Percentiles rank a stretch among this genome's conserved stretches.
phyloP scores from a whole-genome alignment of 2,888 invertebrate genomes.

The Melinaea menophilus region DNA sequence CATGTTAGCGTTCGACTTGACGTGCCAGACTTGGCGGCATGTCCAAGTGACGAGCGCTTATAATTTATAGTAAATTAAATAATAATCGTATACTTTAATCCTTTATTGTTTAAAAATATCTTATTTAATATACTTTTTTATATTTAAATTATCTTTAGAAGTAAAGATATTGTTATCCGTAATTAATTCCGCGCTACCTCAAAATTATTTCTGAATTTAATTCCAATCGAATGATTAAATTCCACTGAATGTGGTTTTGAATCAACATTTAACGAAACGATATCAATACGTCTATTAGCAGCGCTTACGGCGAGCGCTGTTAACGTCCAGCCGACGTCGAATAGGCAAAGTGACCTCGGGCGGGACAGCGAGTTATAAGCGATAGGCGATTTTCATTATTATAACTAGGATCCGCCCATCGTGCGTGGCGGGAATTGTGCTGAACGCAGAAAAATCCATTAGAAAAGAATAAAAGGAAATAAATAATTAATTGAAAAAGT shows the following conservation, averaged over 20 bases:
- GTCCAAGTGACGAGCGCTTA: slow-evolving; percentile 27
- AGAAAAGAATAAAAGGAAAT: no score
- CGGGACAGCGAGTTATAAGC: slow-evolving; percentile 21
- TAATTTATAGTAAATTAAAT: slow-evolving; percentile 13
- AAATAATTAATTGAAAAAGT: no score
- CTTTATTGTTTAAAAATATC: background rate
- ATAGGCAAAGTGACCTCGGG: slow-evolving; percentile 35
- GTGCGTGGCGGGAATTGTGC: no score
- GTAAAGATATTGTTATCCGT: no score
- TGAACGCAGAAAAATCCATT: no score
- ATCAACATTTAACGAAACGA: no score
- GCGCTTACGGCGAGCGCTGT: background rate
- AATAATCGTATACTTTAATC: background rate
- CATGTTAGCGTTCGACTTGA: slow-evolving; percentile 33
- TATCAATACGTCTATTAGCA: slow-evolving; percentile 6
- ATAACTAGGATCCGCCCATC: background rate
- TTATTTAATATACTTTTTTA: no score
- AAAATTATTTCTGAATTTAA: no score
- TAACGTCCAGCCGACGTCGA: slow-evolving; percentile 31
- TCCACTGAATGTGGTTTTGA: no score
- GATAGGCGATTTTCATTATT: slow-evolving; percentile 18
- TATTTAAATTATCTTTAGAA: no score
- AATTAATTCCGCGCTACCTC: no score
- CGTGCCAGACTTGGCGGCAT: slow-evolving; percentile 15
- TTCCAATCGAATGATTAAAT: no score